A percentile compares a stretch with the other conserved stretches of the same genome.
phyloP scores from a whole-genome alignment of 2,113 vertebrate species.

The Bungarus multicinctus region DNA sequence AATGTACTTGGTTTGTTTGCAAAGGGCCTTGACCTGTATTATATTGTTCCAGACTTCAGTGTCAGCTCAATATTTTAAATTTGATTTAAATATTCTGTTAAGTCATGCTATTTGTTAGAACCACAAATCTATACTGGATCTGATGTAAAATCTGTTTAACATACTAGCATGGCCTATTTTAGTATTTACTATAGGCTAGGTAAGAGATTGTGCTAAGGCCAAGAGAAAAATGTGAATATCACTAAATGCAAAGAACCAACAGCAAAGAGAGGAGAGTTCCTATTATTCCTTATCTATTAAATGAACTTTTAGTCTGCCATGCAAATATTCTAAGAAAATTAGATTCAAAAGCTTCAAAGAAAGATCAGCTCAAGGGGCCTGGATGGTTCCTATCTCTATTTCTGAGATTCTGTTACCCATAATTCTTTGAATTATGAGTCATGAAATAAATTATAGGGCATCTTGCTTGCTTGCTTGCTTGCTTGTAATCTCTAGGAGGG shows the following conservation, averaged over 20 bases:
- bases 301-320: not conserved
- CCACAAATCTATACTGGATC: not conserved
- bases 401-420: not conserved
- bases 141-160: not conserved
- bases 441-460: not conserved
- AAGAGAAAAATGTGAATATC: not conserved
- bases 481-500: not conserved
- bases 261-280: not conserved
- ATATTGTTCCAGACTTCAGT: not conserved
- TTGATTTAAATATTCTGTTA: not conserved
- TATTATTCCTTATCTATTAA: not conserved
- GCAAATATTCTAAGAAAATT: not conserved
- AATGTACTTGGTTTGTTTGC: not conserved
- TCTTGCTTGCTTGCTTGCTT: not conserved
- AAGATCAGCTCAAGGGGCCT: not conserved
- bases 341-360: not conserved
- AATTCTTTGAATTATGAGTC: not conserved
- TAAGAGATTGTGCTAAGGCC: not conserved
- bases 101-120: not conserved
- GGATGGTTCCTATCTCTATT: not conserved
- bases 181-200: not conserved
- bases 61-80: not conserved
- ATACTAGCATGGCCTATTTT: not conserved
- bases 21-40: not conserved
- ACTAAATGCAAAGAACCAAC: not conserved